Conservation (phyloP, 2,888 invertebrate species). For the Eustalomyia histrio region DNA sequence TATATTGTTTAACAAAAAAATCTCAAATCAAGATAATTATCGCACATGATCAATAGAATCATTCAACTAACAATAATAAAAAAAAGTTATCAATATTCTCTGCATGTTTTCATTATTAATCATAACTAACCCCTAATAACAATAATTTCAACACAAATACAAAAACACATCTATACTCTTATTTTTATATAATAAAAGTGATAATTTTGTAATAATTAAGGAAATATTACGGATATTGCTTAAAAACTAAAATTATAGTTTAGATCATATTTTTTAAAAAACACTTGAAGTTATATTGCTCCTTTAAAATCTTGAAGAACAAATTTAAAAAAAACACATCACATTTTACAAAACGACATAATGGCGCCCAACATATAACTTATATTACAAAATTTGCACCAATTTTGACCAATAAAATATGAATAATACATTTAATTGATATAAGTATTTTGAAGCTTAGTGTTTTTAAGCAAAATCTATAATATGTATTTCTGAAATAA, state of each 20-base stretch:
- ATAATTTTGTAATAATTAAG: neutral
- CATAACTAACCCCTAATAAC: slow-evolving; percentile 31
- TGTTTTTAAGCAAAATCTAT: no score
- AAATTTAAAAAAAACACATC: no score
- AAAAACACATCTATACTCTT: neutral
- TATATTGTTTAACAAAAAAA: slow-evolving; percentile 27
- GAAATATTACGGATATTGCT: neutral
- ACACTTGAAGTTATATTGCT: no score
- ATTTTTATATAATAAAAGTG: neutral
- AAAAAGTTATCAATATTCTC: slow-evolving; percentile 2
- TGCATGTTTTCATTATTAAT: neutral
- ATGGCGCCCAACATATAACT: no score
- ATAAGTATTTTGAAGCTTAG: no score
- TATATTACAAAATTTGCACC: no score
- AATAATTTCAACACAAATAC: neutral
- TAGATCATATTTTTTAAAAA: no score
- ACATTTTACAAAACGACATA: no score
- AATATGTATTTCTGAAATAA: no score
- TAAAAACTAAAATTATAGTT: neutral
- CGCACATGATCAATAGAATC: slow-evolving; percentile 17
- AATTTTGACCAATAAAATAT: no score
- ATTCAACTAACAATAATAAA: neutral
- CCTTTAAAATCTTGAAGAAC: no score
- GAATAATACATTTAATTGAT: no score
- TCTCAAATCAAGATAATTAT: slow-evolving; percentile 27